Evolutionary conservation across 2,888 invertebrate genomes (phyloP), one percentile per base, ranked within the genome.

Genomic region (Brenthis hecate): DNA sequence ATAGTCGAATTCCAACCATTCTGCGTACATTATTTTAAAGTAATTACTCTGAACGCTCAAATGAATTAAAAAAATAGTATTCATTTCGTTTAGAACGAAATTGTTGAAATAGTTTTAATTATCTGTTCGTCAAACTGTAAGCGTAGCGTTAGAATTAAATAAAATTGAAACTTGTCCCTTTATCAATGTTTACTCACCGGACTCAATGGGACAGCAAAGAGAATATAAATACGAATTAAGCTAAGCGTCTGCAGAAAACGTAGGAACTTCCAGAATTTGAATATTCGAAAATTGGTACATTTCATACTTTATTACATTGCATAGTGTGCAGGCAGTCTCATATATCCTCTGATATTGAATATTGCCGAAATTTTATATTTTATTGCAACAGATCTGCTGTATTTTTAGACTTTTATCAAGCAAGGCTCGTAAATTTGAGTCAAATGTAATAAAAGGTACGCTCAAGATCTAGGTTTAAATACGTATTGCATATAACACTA

Each of bases 121-220:
- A 48, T 60, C 8, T 58, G n/a, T 48, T 60, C n/a, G 28, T n/a
- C 48, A 60, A 48, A 60, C 28, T 60, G n/a, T 19, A 53, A 32
- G 32, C 32, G 53, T 51, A 51, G 16, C 53, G 51, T 36, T 55
- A 13, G 28, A 55, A 36, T 32, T 73, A 69, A 71, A 74, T 72
- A 72, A 65, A 63, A 64, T 56, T 58, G 56, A 53, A 58, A 71
- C 72, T 48, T 64, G 62, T 70, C 76, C 75, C 76, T 75, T 76
- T 72, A 76, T 74, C 74, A 75, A 72, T 75, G 74, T 76, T 77
- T 76, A 74, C 75, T 74, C 73, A 74, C 73, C 75, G 43, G 58
- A 65, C 70, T 69, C 63, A 74, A 76, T 74, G 73, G 73, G 71
- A 73, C 73, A 71, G 75, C 57, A 68, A 69, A 72, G 69, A 72